A percentile compares a stretch with the other conserved stretches of the same genome.
Conservation (phyloP, 2,797 vertebrate genomes). For the Protosalanx chinensis region DNA sequence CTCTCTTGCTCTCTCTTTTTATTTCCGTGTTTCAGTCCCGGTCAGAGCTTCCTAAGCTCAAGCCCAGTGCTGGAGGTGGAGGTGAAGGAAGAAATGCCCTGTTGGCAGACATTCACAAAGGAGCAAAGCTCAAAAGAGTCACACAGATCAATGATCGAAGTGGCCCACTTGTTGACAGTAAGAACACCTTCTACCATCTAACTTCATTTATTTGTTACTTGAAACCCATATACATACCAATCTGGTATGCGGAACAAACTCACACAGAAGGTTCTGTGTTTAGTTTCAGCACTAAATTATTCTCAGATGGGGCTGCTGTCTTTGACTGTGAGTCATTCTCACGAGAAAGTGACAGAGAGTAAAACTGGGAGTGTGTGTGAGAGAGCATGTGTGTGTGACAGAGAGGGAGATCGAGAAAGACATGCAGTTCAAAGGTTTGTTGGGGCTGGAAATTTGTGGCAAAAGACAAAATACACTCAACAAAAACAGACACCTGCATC, state of each 20-base stretch:
- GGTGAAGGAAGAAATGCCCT: conserved; percentile 74
- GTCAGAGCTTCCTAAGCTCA: conserved; percentile 54
- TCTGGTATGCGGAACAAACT: neutral
- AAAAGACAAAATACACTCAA: no score
- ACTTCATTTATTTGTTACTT: neutral
- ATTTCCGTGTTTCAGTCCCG: conserved; percentile 43
- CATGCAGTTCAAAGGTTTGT: no score
- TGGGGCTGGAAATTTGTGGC: no score
- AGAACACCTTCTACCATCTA: conserved; percentile 48
- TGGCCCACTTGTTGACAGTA: conserved; percentile 83
- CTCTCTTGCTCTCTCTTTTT: neutral
- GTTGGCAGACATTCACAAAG: conserved; percentile 91
- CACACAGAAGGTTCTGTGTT: neutral
- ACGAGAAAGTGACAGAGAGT: neutral
- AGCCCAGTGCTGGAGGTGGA: conserved; percentile 65
- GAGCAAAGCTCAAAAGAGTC: conserved; percentile 84
- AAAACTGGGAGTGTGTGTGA: neutral
- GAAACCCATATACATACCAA: neutral
- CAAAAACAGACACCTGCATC: neutral
- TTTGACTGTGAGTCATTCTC: conserved; percentile 3
- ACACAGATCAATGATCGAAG: conserved; percentile 89
- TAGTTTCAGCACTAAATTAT: conserved; percentile 2
- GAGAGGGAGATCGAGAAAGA: neutral
- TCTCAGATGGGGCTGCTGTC: conserved; percentile 4
- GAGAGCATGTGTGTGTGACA: neutral